Evolutionary conservation across 1,140 invertebrate genomes (phyloP), one percentile per base, ranked within the genome.

Genomic region (Eupristina koningsbergeri): DNA sequence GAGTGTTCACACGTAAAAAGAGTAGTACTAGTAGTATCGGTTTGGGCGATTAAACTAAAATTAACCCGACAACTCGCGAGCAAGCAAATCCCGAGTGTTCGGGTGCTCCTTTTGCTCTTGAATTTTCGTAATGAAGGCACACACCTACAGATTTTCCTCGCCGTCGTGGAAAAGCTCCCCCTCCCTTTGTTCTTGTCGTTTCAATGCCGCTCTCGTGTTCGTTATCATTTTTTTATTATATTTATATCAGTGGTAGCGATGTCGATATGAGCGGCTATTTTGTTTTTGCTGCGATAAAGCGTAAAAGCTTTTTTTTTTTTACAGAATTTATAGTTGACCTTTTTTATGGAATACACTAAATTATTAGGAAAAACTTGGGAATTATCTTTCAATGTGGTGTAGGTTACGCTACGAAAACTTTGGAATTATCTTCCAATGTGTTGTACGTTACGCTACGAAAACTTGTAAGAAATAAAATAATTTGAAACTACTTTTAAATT

Each of bases 11-110:
- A 26, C 53, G 53, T 58, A 58, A 58, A 22, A 58, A 22, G 22
- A 34, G 67, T 45, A 53, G 82, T 84, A 81, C 86, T 75, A 83
- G 74, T n/a, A n/a, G 80, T 88, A 88, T 88, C 85, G 84, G 81
- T 77, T 85, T 85, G 87, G 87, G 86, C 88, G 87, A 88, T 88
- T 88, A 88, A 87, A 88, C 88, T 88, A 88, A 88, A 88, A 88
- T 88, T 88, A 88, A 88, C 87, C 85, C 76, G 47, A 75, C 58
- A 41, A 67, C 53, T 41, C 67, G 67, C 36, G 8, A 41, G 77
- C 47, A 13, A 45, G 41, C 13, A 13, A 45, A 13, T 45, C 41
- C 13, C 6, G 13, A 45, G n/a, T n/a, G n/a, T n/a, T n/a, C n/a
- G n/a, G n/a, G n/a, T n/a, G n/a, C n/a, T n/a, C 11, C 41, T 5